Percentiles rank a stretch among this genome's conserved stretches.
These are phyloP conservation scores for Falco cherrug DNA, from an alignment of 2,797 vertebrate species.

Conservation along the genomic window DNA sequence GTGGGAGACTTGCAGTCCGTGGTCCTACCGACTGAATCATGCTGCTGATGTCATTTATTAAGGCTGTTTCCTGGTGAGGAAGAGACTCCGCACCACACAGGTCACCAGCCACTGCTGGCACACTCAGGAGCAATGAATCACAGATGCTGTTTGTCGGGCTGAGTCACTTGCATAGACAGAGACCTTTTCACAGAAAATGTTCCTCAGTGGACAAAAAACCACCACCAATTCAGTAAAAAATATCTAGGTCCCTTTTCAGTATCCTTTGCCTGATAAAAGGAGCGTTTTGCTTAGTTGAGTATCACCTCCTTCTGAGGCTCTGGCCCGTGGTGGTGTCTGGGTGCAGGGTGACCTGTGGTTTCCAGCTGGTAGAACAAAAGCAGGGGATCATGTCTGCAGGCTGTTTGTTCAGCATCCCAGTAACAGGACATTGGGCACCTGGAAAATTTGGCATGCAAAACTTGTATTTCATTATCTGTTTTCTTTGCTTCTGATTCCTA, in stretches of 20 bases:
- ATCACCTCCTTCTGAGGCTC: background rate
- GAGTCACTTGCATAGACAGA: background rate
- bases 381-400: background rate
- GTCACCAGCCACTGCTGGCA: background rate
- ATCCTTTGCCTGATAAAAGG: background rate
- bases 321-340: background rate
- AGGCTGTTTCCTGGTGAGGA: background rate
- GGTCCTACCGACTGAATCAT: background rate
- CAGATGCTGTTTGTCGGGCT: background rate
- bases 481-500: background rate
- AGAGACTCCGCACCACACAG: background rate
- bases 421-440: slow-evolving; percentile 24
- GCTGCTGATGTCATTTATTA: background rate
- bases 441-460: background rate
- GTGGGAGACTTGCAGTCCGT: background rate
- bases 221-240: background rate
- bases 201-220: background rate
- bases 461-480: background rate
- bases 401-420: background rate
- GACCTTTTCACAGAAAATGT: background rate
- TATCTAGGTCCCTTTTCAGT: background rate
- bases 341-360: slow-evolving; percentile 24
- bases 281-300: background rate
- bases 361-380: slow-evolving; percentile 57
- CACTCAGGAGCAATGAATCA: background rate